A percentile compares a stretch with the other conserved stretches of the same genome.
Conservation (phyloP, 2,888 invertebrate genomes). For the Cephus pulcher region DNA sequence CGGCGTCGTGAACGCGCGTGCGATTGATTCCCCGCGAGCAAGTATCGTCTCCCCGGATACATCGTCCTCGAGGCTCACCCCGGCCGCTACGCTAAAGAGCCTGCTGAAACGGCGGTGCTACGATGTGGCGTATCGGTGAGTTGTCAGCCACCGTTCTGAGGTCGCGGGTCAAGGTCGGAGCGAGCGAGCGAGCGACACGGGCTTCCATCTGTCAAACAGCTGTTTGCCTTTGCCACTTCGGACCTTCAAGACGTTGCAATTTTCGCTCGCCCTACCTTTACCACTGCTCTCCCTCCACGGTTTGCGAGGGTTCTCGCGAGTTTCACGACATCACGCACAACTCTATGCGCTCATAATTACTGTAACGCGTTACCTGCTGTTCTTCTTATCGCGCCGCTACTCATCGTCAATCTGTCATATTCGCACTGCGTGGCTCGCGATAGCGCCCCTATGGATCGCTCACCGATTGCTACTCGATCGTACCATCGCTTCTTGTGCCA, state of each 20-base stretch:
- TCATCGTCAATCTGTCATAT: not conserved
- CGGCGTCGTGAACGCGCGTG: slow-evolving; percentile 3
- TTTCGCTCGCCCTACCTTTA: not conserved
- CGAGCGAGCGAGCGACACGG: slow-evolving; percentile 32
- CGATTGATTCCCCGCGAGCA: slow-evolving; percentile 3
- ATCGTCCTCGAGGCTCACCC: not conserved
- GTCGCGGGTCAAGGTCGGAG: slow-evolving; percentile 64
- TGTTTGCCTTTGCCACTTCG: slow-evolving; percentile 47
- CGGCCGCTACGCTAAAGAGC: slow-evolving; percentile 1
- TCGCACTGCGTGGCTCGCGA: not conserved
- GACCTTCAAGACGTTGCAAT: not conserved
- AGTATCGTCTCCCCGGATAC: not conserved
- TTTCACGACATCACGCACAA: not conserved
- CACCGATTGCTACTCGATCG: not conserved
- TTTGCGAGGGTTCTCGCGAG: not conserved
- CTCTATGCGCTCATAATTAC: not conserved
- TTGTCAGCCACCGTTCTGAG: slow-evolving; percentile 49
- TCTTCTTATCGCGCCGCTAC: not conserved
- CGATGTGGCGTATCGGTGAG: slow-evolving; percentile 60
- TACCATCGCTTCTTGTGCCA: not conserved
- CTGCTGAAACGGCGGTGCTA: slow-evolving; percentile 2
- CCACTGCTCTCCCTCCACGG: not conserved
- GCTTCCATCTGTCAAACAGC: slow-evolving; percentile 64
- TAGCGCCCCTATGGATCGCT: not conserved
- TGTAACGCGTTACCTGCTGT: not conserved